Conservation (phyloP, 2,113 vertebrate genomes). For the Suricata suricatta region DNA sequence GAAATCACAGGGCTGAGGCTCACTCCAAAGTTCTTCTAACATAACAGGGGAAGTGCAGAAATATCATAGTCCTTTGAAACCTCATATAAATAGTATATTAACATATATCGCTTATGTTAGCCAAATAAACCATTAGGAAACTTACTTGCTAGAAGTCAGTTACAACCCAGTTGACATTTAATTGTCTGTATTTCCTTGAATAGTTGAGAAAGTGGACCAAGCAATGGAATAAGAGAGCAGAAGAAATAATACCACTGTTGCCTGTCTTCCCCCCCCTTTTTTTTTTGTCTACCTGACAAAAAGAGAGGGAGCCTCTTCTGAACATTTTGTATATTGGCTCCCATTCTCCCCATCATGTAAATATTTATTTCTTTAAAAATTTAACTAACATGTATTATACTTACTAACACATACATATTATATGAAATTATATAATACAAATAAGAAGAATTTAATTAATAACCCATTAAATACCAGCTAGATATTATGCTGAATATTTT, state of each 20-base stretch:
- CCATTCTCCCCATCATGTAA: neutral
- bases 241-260: accelerated
- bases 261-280: neutral
- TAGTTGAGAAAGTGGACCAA: neutral
- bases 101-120: neutral
- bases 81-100: neutral
- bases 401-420: neutral
- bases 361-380: neutral
- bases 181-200: neutral
- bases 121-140: neutral
- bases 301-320: neutral
- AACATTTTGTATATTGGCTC: neutral
- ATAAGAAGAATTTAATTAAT: neutral
- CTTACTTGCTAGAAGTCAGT: neutral
- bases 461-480: neutral
- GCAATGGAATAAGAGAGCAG: neutral
- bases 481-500: neutral
- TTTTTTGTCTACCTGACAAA: neutral
- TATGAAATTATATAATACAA: neutral
- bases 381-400: neutral
- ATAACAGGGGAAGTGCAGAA: neutral
- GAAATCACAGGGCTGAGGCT: neutral
- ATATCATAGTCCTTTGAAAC: neutral
- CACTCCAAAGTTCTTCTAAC: neutral
- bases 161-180: neutral